Evolutionary conservation across 2,113 vertebrate genomes (phyloP).

Genomic region (Bettongia penicillata): DNA sequence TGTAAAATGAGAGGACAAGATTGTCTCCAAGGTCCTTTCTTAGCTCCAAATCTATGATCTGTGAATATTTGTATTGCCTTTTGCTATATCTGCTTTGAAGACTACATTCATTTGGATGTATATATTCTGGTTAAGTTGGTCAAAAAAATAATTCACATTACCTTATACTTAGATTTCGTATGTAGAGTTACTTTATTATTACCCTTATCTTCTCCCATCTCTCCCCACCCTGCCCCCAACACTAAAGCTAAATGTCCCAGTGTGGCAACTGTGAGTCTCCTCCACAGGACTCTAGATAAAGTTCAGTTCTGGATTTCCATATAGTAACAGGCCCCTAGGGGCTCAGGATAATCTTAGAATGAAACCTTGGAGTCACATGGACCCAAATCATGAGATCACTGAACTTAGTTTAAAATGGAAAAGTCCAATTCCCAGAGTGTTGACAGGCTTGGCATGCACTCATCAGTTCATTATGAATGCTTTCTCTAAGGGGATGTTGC

Average conservation of each 20-base stretch:
- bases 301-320: not conserved
- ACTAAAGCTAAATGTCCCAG: not conserved
- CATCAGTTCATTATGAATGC: not conserved
- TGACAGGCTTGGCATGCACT: not conserved
- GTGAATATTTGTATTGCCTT: not conserved
- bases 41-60: not conserved
- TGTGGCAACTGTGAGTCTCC: not conserved
- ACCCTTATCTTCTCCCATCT: not conserved
- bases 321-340: not conserved
- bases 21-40: not conserved
- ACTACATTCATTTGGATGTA: not conserved
- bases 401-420: not conserved
- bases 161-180: not conserved
- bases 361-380: not conserved
- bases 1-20: not conserved
- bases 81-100: not conserved
- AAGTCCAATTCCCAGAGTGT: not conserved
- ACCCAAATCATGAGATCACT: not conserved
- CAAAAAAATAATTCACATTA: not conserved
- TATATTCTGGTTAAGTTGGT: not conserved
- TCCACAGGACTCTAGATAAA: not conserved
- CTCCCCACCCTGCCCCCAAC: not conserved
- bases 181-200: not conserved
- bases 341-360: not conserved
- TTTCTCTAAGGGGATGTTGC: slow-evolving; percentile 42